Percentiles rank a stretch among this genome's conserved stretches.
Evolutionary conservation across 2,113 vertebrate genomes (phyloP).

Genomic region (Menura novaehollandiae): DNA sequence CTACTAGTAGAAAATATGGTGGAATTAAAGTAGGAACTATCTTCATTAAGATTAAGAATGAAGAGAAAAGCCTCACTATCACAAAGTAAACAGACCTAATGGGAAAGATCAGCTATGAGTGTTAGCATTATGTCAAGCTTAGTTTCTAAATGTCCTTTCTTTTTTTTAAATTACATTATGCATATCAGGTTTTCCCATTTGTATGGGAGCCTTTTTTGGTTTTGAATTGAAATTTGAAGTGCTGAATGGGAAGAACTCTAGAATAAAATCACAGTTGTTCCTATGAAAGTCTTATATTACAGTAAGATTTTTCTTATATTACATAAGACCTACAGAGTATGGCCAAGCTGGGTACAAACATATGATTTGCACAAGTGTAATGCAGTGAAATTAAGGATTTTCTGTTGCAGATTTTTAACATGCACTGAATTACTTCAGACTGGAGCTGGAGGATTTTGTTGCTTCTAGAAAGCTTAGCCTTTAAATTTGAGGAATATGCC

Average conservation of each 20-base stretch:
- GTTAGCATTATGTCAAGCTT: not conserved
- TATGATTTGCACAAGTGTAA: not conserved
- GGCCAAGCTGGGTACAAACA: not conserved
- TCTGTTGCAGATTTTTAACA: not conserved
- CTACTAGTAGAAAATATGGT: not conserved
- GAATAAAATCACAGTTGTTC: not conserved
- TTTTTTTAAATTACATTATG: not conserved
- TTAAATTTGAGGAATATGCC: not conserved
- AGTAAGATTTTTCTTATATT: not conserved
- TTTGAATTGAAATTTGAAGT: not conserved
- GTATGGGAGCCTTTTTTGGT: not conserved
- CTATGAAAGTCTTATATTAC: not conserved
- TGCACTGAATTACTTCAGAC: not conserved
- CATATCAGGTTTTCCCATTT: not conserved
- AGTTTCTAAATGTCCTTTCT: not conserved
- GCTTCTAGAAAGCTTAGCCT: not conserved
- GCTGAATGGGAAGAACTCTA: not conserved
- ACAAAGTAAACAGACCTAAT: not conserved
- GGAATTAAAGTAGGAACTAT: not conserved
- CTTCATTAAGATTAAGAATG: not conserved
- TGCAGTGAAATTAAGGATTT: not conserved
- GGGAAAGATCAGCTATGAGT: not conserved
- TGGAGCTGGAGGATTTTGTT: not conserved
- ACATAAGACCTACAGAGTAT: not conserved
- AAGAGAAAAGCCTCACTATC: not conserved